Evolutionary conservation across 2,113 vertebrate species (phyloP).

Genomic region (Myotis lucifugus): DNA sequence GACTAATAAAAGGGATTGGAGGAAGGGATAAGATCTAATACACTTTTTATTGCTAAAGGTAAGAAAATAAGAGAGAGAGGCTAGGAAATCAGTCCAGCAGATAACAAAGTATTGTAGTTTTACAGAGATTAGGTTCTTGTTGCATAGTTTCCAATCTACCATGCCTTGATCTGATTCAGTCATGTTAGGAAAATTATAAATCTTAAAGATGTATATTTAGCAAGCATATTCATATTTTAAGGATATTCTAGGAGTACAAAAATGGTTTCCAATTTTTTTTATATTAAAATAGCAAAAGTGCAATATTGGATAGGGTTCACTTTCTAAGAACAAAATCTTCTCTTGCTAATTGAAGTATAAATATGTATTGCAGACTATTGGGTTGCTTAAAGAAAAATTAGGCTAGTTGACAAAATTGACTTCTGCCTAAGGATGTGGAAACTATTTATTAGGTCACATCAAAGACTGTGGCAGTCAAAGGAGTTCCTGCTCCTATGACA

Average conservation of each 20-base stretch:
- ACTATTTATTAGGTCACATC: not conserved
- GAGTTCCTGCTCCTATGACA: too few relatives aligned
- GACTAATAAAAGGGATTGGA: not conserved
- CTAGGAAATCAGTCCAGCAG: not conserved
- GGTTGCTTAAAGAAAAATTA: not conserved
- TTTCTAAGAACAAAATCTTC: not conserved
- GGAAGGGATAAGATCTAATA: not conserved
- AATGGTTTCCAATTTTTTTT: not conserved
- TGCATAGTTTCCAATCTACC: not conserved
- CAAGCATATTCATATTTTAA: not conserved
- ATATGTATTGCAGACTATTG: not conserved
- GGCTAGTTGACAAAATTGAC: not conserved
- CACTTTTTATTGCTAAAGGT: not conserved
- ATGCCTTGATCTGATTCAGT: not conserved
- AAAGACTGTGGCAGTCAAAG: not conserved
- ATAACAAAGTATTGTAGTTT: not conserved
- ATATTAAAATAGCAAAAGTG: not conserved
- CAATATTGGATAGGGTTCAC: not conserved
- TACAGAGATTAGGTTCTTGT: not conserved
- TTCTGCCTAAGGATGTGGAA: not conserved
- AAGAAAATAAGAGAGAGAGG: not conserved
- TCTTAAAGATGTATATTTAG: not conserved
- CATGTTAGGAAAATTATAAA: constrained; percentile 23
- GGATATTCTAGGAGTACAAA: not conserved
- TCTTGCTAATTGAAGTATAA: not conserved